Evolutionary conservation across 2,797 vertebrate genomes (phyloP).

Genomic region (Podarcis siculus): DNA sequence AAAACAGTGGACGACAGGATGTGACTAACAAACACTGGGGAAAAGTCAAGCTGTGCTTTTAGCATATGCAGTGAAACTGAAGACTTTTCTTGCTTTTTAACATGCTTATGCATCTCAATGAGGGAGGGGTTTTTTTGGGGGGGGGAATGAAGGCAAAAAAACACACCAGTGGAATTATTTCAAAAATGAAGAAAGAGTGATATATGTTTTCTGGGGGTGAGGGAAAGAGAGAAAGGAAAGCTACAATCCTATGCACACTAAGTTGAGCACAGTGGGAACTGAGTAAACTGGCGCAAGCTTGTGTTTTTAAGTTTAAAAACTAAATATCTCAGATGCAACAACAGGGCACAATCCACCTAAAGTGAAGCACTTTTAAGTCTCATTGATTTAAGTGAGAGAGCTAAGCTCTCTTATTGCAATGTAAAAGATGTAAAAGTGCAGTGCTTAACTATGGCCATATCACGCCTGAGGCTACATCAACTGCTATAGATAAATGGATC

Average conservation of each 20-base stretch:
- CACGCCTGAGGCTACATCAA: not conserved
- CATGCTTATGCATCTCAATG: slow-evolving; percentile 73
- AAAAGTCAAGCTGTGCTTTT: slow-evolving; percentile 73
- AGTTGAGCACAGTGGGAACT: not conserved
- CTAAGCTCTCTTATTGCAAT: not conserved
- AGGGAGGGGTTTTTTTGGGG: slow-evolving; percentile 53
- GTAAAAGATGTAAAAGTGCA: not conserved
- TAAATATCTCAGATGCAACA: slow-evolving; percentile 17
- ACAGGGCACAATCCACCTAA: not conserved
- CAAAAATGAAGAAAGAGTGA: slow-evolving; percentile 44
- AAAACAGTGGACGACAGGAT: slow-evolving; percentile 74
- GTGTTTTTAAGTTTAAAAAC: not conserved
- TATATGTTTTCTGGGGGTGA: slow-evolving; percentile 21
- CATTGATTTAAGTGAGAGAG: not conserved
- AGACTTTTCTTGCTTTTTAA: slow-evolving; percentile 63
- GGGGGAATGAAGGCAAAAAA: not conserved
- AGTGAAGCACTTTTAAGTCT: not conserved
- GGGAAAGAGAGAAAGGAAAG: not conserved
- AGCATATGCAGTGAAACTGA: slow-evolving; percentile 73
- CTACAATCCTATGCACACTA: not conserved
- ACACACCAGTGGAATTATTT: slow-evolving; percentile 50
- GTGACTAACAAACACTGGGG: slow-evolving; percentile 68
- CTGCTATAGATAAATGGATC: not conserved
- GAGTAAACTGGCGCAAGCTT: not conserved
- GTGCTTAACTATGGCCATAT: not conserved